Evolutionary conservation across 2,888 invertebrate genomes (phyloP).

Genomic region (Altica lythri): DNA sequence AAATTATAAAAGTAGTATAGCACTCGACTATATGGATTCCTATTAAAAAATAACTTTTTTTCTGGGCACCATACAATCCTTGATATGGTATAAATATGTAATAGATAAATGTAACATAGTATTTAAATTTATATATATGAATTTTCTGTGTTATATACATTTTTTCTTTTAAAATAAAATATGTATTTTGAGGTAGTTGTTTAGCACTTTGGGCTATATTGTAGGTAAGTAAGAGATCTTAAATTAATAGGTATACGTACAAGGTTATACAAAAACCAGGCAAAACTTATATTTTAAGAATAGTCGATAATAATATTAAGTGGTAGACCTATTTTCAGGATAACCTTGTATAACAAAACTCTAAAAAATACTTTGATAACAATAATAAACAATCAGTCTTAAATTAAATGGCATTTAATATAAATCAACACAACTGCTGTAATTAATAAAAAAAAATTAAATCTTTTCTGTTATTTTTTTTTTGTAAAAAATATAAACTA

Average conservation of each 20-base stretch:
- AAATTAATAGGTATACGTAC: slow-evolving; percentile 25
- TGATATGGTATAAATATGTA: slow-evolving; percentile 47
- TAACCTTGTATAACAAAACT: slow-evolving; percentile 42
- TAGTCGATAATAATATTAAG: not conserved
- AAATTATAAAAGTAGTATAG: slow-evolving; percentile 44
- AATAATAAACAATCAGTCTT: slow-evolving; percentile 56
- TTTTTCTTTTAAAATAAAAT: slow-evolving; percentile 26
- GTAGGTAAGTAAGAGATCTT: slow-evolving; percentile 34
- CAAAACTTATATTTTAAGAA: slow-evolving; percentile 10
- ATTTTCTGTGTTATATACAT: slow-evolving; percentile 30
- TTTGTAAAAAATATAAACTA: slow-evolving; percentile 39
- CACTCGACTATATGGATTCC: slow-evolving; percentile 28
- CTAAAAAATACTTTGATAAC: slow-evolving; percentile 46
- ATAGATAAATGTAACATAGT: slow-evolving; percentile 46
- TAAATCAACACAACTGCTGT: slow-evolving; percentile 43
- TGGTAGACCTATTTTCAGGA: slow-evolving; percentile 3
- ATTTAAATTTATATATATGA: slow-evolving; percentile 32
- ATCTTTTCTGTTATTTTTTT: slow-evolving; percentile 26
- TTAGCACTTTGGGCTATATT: slow-evolving; percentile 43
- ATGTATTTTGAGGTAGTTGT: slow-evolving; percentile 48
- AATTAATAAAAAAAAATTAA: slow-evolving; percentile 27
- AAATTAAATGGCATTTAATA: slow-evolving; percentile 55
- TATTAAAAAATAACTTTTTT: not conserved
- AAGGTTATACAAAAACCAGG: slow-evolving; percentile 33
- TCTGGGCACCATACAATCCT: slow-evolving; percentile 25